phyloP scores from a whole-genome alignment of 1,140 invertebrate species.

The Bombus huntii region DNA sequence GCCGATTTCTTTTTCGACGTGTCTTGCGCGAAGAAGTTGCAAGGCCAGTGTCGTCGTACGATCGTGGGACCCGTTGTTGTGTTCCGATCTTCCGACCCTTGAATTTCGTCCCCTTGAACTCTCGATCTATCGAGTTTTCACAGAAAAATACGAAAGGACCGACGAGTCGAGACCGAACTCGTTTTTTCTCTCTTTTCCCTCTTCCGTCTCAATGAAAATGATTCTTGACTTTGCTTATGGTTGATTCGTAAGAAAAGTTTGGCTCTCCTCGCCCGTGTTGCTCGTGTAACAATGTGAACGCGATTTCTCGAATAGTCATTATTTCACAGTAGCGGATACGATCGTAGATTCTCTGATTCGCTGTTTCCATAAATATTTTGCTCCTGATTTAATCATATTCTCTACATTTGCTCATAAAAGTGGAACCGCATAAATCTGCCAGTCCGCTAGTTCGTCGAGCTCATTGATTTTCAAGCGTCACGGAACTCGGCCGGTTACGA shows the following conservation, averaged over 20 bases:
- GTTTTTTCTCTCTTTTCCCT: not conserved
- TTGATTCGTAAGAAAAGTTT: not conserved
- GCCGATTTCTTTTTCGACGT: conserved; percentile 66
- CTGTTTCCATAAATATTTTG: conserved; percentile 37
- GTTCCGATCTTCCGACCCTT: conserved; percentile 13
- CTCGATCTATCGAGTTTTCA: not conserved
- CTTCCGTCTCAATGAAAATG: not conserved
- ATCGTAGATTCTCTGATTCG: conserved; percentile 24
- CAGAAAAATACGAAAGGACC: not conserved
- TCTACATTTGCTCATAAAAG: conserved; percentile 40
- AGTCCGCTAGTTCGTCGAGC: conserved; percentile 48
- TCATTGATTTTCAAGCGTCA: conserved; percentile 59
- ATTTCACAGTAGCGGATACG: conserved; percentile 23
- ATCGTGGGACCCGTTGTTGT: conserved; percentile 22
- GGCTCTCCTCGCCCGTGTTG: not conserved
- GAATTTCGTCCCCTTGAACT: conserved; percentile 13
- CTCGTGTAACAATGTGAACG: not conserved
- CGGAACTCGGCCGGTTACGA: conserved; percentile 52
- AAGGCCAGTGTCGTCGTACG: conserved; percentile 55
- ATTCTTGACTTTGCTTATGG: no score
- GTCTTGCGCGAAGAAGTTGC: conserved; percentile 61
- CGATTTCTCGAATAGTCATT: conserved; percentile 35
- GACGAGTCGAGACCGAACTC: not conserved
- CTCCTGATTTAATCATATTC: conserved; percentile 40
- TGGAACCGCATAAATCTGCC: conserved; percentile 53